phyloP scores from a whole-genome alignment of 2,113 vertebrate species.

The Elephas maximus region DNA sequence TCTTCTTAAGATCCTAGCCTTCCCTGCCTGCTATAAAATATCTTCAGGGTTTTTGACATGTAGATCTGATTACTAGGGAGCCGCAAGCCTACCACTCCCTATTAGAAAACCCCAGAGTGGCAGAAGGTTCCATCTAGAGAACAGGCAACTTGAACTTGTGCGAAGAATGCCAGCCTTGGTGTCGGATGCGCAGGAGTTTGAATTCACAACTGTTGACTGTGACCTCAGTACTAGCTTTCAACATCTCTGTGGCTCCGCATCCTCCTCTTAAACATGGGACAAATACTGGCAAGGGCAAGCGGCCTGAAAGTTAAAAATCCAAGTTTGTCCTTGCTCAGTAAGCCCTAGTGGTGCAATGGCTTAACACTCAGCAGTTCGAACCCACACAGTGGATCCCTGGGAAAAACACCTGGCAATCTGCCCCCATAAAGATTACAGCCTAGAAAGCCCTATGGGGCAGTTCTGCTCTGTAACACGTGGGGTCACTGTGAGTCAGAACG shows the following conservation, averaged over 20 bases:
- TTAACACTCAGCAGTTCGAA: neutral
- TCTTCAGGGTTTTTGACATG: neutral
- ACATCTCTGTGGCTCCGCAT: neutral
- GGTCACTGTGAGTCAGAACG: neutral
- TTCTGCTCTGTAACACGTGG: neutral
- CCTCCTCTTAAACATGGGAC: neutral
- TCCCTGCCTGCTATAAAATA: neutral
- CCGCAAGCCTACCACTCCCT: fast-evolving
- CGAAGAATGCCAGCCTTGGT: neutral
- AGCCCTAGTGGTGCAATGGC: too few species aligned
- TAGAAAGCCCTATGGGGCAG: neutral
- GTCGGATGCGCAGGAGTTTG: neutral
- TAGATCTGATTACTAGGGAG: neutral
- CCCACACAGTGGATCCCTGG: neutral
- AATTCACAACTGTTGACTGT: neutral
- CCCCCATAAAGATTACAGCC: neutral
- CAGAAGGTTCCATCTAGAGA: fast-evolving
- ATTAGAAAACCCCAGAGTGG: neutral
- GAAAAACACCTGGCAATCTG: neutral
- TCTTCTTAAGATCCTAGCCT: neutral
- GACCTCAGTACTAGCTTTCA: neutral
- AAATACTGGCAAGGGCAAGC: fast-evolving
- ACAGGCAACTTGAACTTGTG: neutral
- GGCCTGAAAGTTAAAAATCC: neutral
- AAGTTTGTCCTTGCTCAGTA: neutral